Evolutionary conservation across 1,140 invertebrate genomes (phyloP), one percentile per base, ranked within the genome.

Genomic region (Drosophila gunungcola): DNA sequence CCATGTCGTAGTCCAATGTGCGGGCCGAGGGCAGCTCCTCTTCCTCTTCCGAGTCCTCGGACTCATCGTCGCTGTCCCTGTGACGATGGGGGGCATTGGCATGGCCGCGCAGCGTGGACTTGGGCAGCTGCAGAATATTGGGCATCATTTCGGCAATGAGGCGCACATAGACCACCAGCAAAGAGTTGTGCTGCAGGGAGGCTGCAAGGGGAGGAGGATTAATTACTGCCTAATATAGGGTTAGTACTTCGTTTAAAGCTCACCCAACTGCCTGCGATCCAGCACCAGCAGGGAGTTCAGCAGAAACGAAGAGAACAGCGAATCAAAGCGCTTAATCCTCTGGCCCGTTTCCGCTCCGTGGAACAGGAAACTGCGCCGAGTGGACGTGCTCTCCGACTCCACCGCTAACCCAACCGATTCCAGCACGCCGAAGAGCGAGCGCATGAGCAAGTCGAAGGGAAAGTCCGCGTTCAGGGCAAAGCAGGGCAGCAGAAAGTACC

Each of bases 251-350:
- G 12, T 12, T 6, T 9, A 12, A 1, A 3, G 32, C 94, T 94
- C 91, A 95, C 95, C 93, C 89, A 95, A 95, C 78, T 94, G 93
- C 42, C 91, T 82, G 3, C 95, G 95, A 92, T 96, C 96, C 27
- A 97, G 84, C 3, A 94, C 93, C 21, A 97, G 90, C 5, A 96
- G 92, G 21, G 95, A 95, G 92, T 95, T 95, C 2, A 95, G 92
- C 32, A 95, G 74, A 88, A 92, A 92, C 34, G 81, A 83, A 25
- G 73, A 90, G 38, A 91, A 88, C 7, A 88, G n/a, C 4, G 34
- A 2, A 16, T 82, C 78, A 7, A 62, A 13, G 7, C 43, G 34
- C 43, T 60, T 41, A 2, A 27, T 1, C 21, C 53, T 51, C 6
- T 68, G 70, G 0, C 48, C 45, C 2, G 13, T 29, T 13, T 46